Base-by-base conservation (phyloP, 1,140 invertebrate species). In the Dendroctonus ponderosae region DNA sequence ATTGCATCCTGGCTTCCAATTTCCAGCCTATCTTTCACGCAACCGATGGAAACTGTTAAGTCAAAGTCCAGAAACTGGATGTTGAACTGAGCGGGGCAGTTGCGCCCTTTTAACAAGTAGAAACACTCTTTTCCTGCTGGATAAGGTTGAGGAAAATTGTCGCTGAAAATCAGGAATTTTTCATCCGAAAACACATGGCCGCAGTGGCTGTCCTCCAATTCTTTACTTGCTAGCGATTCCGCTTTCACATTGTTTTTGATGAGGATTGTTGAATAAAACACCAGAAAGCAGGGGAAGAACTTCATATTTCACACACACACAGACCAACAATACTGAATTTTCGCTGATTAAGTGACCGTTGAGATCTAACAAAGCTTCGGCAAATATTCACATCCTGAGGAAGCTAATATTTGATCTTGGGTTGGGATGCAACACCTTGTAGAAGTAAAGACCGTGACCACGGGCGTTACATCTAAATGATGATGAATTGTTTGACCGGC, bases 51-150 rank as follows among this genome's bases (percentile, higher is more conserved):
- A 0, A 75, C 64, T 64, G 78, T 75, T 37, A 86, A 62, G 63
- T 81, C 71, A 51, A 86, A 85, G 70, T 85, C 81, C 3, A 84
- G 68, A 68, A 85, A 85, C 61, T 84, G 80, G 11, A 86, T 73
- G 63, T 82, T 79, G 68, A 83, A 86, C 54, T 80, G 74, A 42
- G 80, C 80, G 9, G 82, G 78, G 56, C 84, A 86, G 5, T 76
- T 76, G 3, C 79, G 80, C 0, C 82, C 84, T 38, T 79, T 79
- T 9, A 86, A 73, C 5, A 78, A 74, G 69, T 82, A 85, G 57
- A 80, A 74, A 74, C 84, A 85, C 38, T 82, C 74, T 11, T 75
- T 71, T 65, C 80, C 77, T 9, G 67, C 59, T 0, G 80, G 75
- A 79, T 84, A 84, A 44, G 78, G 76, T 41, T 73, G 66, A 0